Base-by-base conservation (phyloP, 2,888 invertebrate species). In the Boloria euphrosyne region DNA sequence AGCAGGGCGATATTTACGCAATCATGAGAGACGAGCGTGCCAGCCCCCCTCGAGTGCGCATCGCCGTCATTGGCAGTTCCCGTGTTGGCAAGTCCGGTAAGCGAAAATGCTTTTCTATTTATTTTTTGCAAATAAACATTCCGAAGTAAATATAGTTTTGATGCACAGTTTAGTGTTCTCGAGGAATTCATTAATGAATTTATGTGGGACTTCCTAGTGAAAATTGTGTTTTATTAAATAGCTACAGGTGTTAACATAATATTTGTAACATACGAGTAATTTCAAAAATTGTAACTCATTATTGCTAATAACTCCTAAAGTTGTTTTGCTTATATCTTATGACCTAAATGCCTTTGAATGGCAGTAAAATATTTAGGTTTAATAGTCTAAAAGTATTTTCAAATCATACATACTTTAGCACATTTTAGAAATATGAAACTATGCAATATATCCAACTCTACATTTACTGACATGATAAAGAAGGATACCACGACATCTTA, bases 81-180 rank as follows among this genome's bases (percentile, higher is more conserved):
- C 94, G 95, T 88, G 96, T 96, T 76, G 96, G 96, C 80, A 96
- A 96, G 93, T 96, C 96, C 85, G 96, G 96, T 96, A 92, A 93
- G 89, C 66, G 64, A 62, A 53, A 58, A 38, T 47, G 13, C 13
- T 60, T 52, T 50, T 61, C 27, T 65, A 47, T 65, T 50, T 67
- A 67, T 69, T 64, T 65, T 65, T 59, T 38, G 18, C 52, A 47
- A 55, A 44, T 63, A 54, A 69, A 69, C 69, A 69, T 65, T 65
- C 59, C 63, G 43, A 18, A 43, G 14, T 62, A 43, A 62, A 67
- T 50, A 62, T 65, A 65, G 58, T 22, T 61, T 68, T 58, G 52
- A 66, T 31, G 54, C 57, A 27, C 38, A 68, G 55, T 50, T 38
- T 38, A 38, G 31, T 38, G 10, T 38, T 38, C 31, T 38, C 31